Percentiles rank a stretch among this genome's conserved stretches.
phyloP scores from a whole-genome alignment of 2,113 vertebrate genomes.

The Lucifuga dentata region DNA sequence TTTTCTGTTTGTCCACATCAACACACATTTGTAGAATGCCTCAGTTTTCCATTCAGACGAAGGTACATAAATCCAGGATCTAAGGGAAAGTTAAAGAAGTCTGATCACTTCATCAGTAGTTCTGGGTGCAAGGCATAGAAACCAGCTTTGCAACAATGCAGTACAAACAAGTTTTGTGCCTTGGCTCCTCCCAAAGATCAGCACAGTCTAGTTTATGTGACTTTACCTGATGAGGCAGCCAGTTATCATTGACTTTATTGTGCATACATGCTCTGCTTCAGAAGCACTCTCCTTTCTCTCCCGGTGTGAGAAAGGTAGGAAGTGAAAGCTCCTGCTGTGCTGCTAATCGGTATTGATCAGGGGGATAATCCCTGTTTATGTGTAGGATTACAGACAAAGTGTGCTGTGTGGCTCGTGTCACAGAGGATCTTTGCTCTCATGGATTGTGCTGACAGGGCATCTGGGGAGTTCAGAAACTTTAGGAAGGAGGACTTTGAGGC shows the following conservation, averaged over 20 bases:
- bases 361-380: constrained; percentile 49
- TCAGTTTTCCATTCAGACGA: neutral
- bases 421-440: constrained; percentile 41
- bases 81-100: neutral
- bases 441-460: constrained; percentile 39
- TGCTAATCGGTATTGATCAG: constrained; percentile 29
- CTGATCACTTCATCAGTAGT: too few species aligned
- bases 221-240: constrained; percentile 14
- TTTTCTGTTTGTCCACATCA: neutral
- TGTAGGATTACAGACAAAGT: constrained; percentile 41
- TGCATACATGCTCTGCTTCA: neutral
- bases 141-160: constrained; percentile 76
- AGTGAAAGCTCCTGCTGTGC: neutral
- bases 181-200: constrained; percentile 50
- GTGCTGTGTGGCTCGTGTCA: constrained; percentile 14
- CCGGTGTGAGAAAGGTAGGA: neutral
- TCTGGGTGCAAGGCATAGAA: too few species aligned
- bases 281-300: neutral
- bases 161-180: constrained; percentile 52
- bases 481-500: constrained; percentile 86
- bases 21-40: neutral
- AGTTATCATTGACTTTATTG: neutral
- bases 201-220: constrained; percentile 11
- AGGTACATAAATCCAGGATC: neutral
- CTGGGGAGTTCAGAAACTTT: constrained; percentile 75